Base-by-base conservation (phyloP, 2,888 invertebrate genomes). In the Gymnosoma rotundatum region DNA sequence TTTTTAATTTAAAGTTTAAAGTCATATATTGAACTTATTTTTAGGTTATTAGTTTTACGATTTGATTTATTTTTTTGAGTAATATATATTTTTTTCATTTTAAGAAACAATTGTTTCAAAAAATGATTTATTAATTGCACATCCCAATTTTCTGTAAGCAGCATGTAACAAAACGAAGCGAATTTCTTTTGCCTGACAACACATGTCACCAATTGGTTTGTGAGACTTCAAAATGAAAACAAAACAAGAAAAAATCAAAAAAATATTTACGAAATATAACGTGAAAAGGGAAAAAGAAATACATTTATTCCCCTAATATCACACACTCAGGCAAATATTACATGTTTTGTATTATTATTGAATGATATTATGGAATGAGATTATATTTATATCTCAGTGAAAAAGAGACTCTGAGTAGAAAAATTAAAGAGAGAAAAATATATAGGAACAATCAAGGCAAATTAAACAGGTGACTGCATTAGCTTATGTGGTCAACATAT, bases 261-360 rank as follows among this genome's bases (percentile, higher is more conserved):
- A 78, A 83, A 78, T 83, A 83, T 83, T 78, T 83, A 83, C 74
- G 83, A 78, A 83, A 74, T 14, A 64, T 32, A 48, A 38, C 36
- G 42, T 21, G 5, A 38, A 38, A 38, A 10, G n/a, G 9, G 7
- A 36, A 63, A 63, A 32, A 42, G 54, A 63, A 63, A 63, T 50
- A 45, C 14, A 52, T 54, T 58, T 38, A 50, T 60, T 75, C 36
- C 21, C 12, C 66, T 58, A 58, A 75, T 54, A 54, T 38, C 45
- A 14, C 45, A n/a, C n/a, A n/a, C n/a, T n/a, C n/a, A n/a, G n/a
- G n/a, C n/a, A n/a, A n/a, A n/a, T n/a, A n/a, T n/a, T n/a, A 20
- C 36, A 48, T 32, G n/a, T 14, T 2, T 4, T 12, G 14, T 12
- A n/a, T 16, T 16, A 48, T 16, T 48, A 4, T 16, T n/a, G n/a